These are phyloP conservation scores for Colius striatus DNA, from an alignment of 2,113 vertebrate genomes.

Conservation along the genomic window DNA sequence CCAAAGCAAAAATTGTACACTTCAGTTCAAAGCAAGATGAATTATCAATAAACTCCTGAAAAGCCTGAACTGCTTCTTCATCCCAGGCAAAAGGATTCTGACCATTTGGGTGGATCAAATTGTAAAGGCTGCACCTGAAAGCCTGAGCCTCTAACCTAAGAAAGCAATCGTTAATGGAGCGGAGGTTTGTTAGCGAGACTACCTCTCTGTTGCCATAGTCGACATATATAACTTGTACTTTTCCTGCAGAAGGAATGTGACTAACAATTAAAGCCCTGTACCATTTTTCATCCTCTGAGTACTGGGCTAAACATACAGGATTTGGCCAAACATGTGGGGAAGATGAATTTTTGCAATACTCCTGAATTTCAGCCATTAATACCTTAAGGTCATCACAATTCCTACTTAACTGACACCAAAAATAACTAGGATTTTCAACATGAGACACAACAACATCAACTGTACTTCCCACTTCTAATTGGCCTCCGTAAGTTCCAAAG, in stretches of 20 bases:
- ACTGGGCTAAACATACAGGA: slow-evolving; percentile 83
- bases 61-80: slow-evolving; percentile 74
- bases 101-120: slow-evolving; percentile 79
- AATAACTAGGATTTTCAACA: slow-evolving; percentile 84
- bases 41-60: slow-evolving; percentile 83
- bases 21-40: slow-evolving; percentile 76
- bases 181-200: slow-evolving; percentile 78
- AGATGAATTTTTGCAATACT: slow-evolving; percentile 76
- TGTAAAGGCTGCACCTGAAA: slow-evolving; percentile 92
- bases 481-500: neutral
- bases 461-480: slow-evolving; percentile 85
- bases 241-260: slow-evolving; percentile 48
- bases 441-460: slow-evolving; percentile 84
- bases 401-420: slow-evolving; percentile 90
- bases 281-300: slow-evolving; percentile 83
- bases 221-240: slow-evolving; percentile 84
- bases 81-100: slow-evolving; percentile 82
- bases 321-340: slow-evolving; percentile 68
- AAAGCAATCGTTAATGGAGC: slow-evolving; percentile 78
- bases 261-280: slow-evolving; percentile 87
- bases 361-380: slow-evolving; percentile 87
- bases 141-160: slow-evolving; percentile 86
- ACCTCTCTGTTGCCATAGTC: slow-evolving; percentile 87
- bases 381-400: slow-evolving; percentile 71
- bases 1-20: slow-evolving; percentile 90